Conservation (phyloP, 2,113 vertebrate species). For the Aix galericulata region DNA sequence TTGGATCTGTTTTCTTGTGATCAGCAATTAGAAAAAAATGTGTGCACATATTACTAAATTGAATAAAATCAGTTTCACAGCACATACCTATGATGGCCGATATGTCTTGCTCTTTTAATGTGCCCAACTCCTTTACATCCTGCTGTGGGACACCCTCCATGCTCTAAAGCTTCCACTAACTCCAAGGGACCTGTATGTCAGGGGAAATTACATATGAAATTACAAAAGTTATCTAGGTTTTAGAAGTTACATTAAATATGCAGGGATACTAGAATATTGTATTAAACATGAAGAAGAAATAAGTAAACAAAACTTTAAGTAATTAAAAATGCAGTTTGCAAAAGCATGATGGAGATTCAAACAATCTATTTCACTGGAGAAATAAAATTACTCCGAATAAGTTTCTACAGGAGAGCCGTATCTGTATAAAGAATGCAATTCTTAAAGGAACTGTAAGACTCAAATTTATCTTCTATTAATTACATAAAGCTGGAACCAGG, state of each 20-base stretch:
- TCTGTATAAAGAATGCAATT: not conserved
- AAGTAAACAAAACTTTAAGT: not conserved
- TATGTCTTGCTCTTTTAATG: conserved; percentile 84
- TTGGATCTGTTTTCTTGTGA: not conserved
- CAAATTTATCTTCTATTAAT: not conserved
- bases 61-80: not conserved
- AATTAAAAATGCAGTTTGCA: not conserved
- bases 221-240: not conserved
- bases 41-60: not conserved
- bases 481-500: not conserved
- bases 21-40: not conserved
- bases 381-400: not conserved
- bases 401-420: not conserved
- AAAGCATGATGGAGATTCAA: not conserved
- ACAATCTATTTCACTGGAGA: not conserved
- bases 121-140: conserved; percentile 86
- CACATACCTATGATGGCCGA: conserved; percentile 84
- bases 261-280: not conserved
- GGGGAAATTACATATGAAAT: not conserved
- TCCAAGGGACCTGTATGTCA: conserved; percentile 78
- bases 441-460: not conserved
- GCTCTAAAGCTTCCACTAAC: conserved; percentile 82
- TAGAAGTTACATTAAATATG: not conserved
- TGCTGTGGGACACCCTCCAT: conserved; percentile 82
- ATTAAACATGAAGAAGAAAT: not conserved